Base-by-base conservation (phyloP, 2,888 invertebrate species). In the Lathronympha strigana region DNA sequence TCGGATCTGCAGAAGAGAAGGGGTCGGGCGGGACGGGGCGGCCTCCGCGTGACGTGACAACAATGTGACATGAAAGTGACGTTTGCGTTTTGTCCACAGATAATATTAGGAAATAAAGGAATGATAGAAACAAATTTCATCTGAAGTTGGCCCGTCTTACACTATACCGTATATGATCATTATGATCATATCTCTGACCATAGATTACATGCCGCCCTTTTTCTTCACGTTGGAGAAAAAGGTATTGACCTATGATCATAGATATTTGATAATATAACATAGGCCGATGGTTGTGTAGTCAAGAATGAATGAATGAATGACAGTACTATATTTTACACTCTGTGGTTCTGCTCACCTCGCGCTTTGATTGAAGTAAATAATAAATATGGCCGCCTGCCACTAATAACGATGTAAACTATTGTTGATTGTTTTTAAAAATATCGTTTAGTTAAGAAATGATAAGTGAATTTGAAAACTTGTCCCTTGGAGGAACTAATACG, bases 401-500 rank as follows among this genome's bases (percentile, higher is more conserved):
- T 80, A 80, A 73, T 81, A 87, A 88, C 83, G 85, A 92, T 91
- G 92, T 90, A 84, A 90, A 89, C 86, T 87, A 82, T 88, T 88
- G 88, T 88, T 88, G 86, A 85, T 78, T 81, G 82, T 88, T 87
- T 87, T 78, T 76, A 73, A 78, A 79, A 78, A 81, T 83, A 76
- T 80, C 47, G 23, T 68, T 68, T 64, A 63, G 69, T 74, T 79
- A 81, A 88, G 91, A 86, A 79, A 92, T 92, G 92, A 82, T 92
- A 87, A 91, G 92, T 92, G 92, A 92, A 84, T 92, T 92, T 84
- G 92, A 92, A 81, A 92, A 92, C 78, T 85, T 92, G 83, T 92
- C 92, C 83, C 87, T 92, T 71, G 88, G 92, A 81, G 91, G 92
- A 81, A 90, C 86, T 75, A 91, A 90, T 77, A 81, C 87, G 73